phyloP scores from a whole-genome alignment of 2,888 invertebrate species.

The Volucella zonaria region DNA sequence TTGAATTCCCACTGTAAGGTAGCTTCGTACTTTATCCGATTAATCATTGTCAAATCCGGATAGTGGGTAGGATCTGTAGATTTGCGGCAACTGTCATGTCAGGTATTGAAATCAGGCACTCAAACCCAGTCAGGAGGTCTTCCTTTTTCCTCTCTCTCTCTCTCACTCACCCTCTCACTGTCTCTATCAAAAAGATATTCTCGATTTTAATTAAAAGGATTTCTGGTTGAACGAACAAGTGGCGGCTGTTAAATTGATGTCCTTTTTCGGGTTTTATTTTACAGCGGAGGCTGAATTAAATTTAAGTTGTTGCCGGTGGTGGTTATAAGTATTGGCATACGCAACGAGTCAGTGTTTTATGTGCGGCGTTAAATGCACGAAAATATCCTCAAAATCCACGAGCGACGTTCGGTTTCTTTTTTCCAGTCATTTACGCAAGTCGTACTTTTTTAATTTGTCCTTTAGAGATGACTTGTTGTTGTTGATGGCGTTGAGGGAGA shows the following conservation, averaged over 20 bases:
- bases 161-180: no score
- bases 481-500: not conserved
- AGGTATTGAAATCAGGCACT: not conserved
- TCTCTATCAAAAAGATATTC: not conserved
- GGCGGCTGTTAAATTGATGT: constrained; percentile 28
- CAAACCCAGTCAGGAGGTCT: not conserved
- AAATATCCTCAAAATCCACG: no score
- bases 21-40: constrained; percentile 24
- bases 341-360: no score
- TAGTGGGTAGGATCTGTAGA: not conserved
- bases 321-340: not conserved
- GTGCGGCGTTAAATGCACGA: no score
- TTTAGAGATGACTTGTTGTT: not conserved
- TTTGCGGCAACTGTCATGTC: not conserved
- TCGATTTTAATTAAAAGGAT: constrained; percentile 53
- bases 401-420: not conserved
- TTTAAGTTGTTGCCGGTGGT: no score
- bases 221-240: constrained; percentile 21
- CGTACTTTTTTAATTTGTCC: constrained; percentile 1
- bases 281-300: not conserved
- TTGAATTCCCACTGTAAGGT: constrained; percentile 15
- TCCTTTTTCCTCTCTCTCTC: not conserved
- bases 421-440: not conserved
- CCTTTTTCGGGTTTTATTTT: not conserved
- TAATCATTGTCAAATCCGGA: constrained; percentile 34